Evolutionary conservation across 2,888 invertebrate species (phyloP).

Genomic region (Xestobium rufovillosum): DNA sequence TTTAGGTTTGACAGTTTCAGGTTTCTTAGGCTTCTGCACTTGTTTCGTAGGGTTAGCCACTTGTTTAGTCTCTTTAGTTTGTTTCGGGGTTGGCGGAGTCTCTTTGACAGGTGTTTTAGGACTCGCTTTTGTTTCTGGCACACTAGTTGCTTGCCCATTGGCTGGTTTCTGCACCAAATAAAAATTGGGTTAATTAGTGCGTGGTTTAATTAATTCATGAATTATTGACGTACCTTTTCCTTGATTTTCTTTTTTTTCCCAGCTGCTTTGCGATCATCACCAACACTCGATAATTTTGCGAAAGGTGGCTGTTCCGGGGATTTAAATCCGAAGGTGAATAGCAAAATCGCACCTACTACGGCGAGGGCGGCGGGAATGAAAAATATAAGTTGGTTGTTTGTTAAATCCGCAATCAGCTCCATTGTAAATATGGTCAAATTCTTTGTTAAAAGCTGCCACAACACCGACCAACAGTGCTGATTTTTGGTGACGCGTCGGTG

Average conservation of each 20-base stretch:
- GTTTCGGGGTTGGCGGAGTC: slow-evolving; percentile 36
- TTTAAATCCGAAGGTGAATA: slow-evolving; percentile 35
- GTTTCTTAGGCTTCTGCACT: slow-evolving; percentile 48
- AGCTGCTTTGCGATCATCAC: slow-evolving; percentile 61
- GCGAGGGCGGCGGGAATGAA: slow-evolving; percentile 51
- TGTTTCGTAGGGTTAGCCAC: slow-evolving; percentile 43
- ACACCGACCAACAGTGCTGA: slow-evolving; percentile 21
- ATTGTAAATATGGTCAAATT: slow-evolving; percentile 36
- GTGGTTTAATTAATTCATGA: too few relatives aligned
- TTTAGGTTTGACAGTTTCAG: slow-evolving; percentile 24
- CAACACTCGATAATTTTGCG: slow-evolving; percentile 57
- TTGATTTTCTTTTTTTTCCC: slow-evolving; percentile 63
- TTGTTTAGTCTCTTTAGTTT: slow-evolving; percentile 44
- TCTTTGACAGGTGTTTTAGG: slow-evolving; percentile 47
- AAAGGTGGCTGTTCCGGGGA: slow-evolving; percentile 63
- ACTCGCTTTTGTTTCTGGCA: slow-evolving; percentile 50
- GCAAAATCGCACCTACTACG: slow-evolving; percentile 29
- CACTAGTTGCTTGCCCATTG: slow-evolving; percentile 53
- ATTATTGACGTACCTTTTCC: slow-evolving; percentile 52
- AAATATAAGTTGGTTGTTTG: slow-evolving; percentile 51
- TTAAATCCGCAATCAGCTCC: slow-evolving; percentile 54
- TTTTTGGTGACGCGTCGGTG: slow-evolving; percentile 63
- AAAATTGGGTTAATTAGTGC: slow-evolving; percentile 6
- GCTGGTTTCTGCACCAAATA: slow-evolving; percentile 48
- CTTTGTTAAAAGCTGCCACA: slow-evolving; percentile 8